Percentiles rank a stretch among this genome's conserved stretches.
These are phyloP conservation scores for Poeciliopsis prolifica DNA, from an alignment of 2,113 vertebrate genomes.

Conservation along the genomic window DNA sequence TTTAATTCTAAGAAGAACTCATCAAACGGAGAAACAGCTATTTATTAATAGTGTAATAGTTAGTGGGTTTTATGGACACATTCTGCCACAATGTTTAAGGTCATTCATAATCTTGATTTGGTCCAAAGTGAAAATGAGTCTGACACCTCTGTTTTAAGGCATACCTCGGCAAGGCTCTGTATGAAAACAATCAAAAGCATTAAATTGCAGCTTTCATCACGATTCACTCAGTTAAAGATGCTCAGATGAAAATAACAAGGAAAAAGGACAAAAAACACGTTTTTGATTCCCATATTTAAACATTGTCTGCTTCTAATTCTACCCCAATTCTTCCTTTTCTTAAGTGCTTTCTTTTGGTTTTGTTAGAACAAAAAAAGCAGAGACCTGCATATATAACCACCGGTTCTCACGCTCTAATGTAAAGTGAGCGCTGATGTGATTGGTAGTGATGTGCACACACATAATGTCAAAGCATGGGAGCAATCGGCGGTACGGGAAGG, in stretches of 20 bases:
- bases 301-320: neutral
- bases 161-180: no score
- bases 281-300: neutral
- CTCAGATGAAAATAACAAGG: neutral
- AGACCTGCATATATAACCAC: neutral
- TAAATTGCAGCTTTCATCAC: no score
- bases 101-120: no score
- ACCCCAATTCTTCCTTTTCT: neutral
- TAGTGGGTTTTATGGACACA: no score
- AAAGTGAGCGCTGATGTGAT: slow-evolving; percentile 49
- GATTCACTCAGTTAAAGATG: no score
- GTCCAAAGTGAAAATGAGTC: no score
- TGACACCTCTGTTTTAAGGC: no score
- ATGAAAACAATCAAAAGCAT: no score
- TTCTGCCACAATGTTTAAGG: no score
- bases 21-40: no score
- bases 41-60: no score
- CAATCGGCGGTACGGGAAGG: slow-evolving; percentile 52
- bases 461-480: slow-evolving; percentile 52
- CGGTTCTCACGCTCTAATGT: neutral
- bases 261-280: neutral
- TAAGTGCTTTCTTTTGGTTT: neutral
- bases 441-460: slow-evolving; percentile 39
- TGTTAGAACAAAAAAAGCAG: neutral
- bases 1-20: no score